phyloP scores from a whole-genome alignment of 2,888 invertebrate species.

The Drosophila anceps region DNA sequence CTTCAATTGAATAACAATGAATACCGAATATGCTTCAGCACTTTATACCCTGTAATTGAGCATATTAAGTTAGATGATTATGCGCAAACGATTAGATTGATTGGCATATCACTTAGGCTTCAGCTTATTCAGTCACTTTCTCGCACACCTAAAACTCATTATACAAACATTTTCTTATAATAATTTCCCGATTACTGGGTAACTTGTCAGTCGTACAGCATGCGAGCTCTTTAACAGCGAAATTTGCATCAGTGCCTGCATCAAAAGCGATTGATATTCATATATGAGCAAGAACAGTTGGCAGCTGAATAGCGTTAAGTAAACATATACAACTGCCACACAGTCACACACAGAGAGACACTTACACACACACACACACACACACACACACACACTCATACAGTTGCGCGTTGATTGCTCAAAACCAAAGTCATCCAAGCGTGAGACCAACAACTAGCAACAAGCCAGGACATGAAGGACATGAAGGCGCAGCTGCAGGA shows the following conservation, averaged over 20 bases:
- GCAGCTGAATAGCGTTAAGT: constrained; percentile 72
- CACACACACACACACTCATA: constrained; percentile 18
- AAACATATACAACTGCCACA: constrained; percentile 57
- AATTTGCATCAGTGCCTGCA: constrained; percentile 32
- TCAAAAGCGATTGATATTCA: constrained; percentile 66
- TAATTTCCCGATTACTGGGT: background rate
- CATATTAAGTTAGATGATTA: background rate
- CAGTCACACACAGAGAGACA: too few relatives aligned
- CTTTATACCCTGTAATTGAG: background rate
- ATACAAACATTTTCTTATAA: background rate
- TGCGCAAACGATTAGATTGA: background rate
- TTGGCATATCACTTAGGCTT: background rate
- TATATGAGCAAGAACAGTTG: constrained; percentile 64
- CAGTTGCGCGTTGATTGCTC: constrained; percentile 72
- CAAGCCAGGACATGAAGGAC: constrained; percentile 55
- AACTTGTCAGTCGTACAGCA: background rate
- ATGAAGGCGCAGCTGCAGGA: constrained; percentile 15
- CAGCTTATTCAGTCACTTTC: background rate
- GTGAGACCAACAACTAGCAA: constrained; percentile 78
- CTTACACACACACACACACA: constrained; percentile 20
- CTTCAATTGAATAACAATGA: background rate
- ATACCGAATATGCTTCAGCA: background rate
- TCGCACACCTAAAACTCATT: background rate
- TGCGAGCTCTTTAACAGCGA: constrained; percentile 5
- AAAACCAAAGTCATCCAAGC: constrained; percentile 78